Evolutionary conservation across 2,113 vertebrate genomes (phyloP).

Genomic region (Gavialis gangeticus): DNA sequence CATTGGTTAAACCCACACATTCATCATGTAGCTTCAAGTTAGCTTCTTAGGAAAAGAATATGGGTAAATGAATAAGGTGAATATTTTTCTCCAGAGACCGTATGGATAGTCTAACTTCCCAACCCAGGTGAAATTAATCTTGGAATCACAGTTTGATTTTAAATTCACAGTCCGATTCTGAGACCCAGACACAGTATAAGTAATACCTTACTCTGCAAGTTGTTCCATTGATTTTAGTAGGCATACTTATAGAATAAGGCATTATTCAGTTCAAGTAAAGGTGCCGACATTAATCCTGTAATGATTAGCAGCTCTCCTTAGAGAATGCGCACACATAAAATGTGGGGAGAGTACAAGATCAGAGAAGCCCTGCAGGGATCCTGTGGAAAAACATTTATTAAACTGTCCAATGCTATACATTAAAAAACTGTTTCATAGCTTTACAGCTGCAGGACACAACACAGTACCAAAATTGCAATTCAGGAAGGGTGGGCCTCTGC

Average conservation of each 20-base stretch:
- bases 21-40: conserved; percentile 41
- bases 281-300: not conserved
- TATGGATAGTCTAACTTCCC: conserved; percentile 53
- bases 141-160: conserved; percentile 47
- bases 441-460: conserved; percentile 33
- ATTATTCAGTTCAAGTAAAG: conserved; percentile 16
- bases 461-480: not conserved
- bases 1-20: conserved; percentile 11
- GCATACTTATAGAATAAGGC: not conserved
- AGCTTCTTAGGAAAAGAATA: conserved; percentile 38
- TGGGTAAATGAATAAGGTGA: conserved; percentile 38
- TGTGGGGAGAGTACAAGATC: not conserved
- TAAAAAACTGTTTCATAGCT: not conserved
- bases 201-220: not conserved
- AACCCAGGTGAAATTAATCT: conserved; percentile 52
- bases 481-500: conserved; percentile 70
- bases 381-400: conserved; percentile 1
- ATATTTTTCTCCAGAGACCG: conserved; percentile 20
- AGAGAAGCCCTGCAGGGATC: not conserved
- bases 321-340: not conserved
- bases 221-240: not conserved
- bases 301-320: not conserved
- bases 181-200: conserved; percentile 42
- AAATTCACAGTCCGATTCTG: conserved; percentile 63
- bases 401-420: not conserved